Base-by-base conservation (phyloP, 2,888 invertebrate genomes). In the Ethmia dodecea region DNA sequence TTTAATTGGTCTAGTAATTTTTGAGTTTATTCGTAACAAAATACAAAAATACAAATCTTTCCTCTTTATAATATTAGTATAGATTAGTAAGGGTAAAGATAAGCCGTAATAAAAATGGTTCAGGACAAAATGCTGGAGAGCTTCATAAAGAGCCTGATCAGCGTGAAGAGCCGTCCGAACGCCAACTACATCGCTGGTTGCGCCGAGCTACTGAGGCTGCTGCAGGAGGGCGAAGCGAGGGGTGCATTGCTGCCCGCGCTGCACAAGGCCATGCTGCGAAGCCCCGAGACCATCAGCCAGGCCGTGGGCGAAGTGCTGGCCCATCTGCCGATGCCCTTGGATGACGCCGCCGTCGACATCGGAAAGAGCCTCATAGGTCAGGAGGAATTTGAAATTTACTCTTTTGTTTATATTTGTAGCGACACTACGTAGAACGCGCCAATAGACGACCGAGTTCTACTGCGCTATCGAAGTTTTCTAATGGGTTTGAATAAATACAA, bases 181-280 rank as follows among this genome's bases (percentile, higher is more conserved):
- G 78, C 89, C 5, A 89, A 90, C 52, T 86, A 92, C 42, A 90
- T 95, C 33, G 79, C 86, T 40, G 90, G 90, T 1, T 92, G 93
- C 56, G 86, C 87, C 16, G 89, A 90, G 10, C 78, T 95, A 33
- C 78, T 96, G 13, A 88, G 83, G 10, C 79, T 89, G 36, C 69
- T 94, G 9, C 86, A 79, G 11, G 86, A 89, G 40, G 87, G 88
- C 0, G 93, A 94, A 33, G 95, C 97, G 53, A 91, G 92, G 56
- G 89, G 88, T 28, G 81, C 81, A 4, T 70, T 98, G 27, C 80
- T 97, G 41, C 97, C 98, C 1, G 92, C 95, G 1, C 81, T 97
- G 35, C 95, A 96, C 68, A 96, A 97, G 68, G 92, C 96, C 12
- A 93, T 98, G 91, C 84, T 99, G 15, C 86, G 99, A 32, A 97